These are phyloP conservation scores for Zoanthus sansibaricus DNA, from an alignment of 92 coral and sea anemone genomes.

Conservation along the genomic window DNA sequence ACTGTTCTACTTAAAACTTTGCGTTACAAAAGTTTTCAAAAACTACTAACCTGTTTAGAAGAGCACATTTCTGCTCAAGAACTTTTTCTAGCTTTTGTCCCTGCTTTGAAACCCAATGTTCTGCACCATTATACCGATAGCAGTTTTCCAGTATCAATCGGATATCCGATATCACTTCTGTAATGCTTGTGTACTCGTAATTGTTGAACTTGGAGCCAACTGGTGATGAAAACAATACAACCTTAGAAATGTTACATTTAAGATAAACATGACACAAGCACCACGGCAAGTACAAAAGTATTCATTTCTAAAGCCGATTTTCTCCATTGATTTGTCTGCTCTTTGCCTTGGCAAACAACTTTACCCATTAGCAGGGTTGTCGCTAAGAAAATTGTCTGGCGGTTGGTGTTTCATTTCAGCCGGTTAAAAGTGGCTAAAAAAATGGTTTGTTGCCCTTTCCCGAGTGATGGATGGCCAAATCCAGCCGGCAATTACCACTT, in stretches of 20 bases:
- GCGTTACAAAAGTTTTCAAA: background rate
- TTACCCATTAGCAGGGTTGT: too few relatives aligned
- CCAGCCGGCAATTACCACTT: too few relatives aligned
- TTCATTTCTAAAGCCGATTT: too few relatives aligned
- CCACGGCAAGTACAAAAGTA: background rate
- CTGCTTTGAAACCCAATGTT: constrained; percentile 97
- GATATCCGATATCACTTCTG: constrained; percentile 91
- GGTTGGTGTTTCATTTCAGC: too few relatives aligned
- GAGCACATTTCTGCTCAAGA: constrained; percentile 93
- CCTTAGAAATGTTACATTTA: background rate
- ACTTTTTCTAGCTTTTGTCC: constrained; percentile 95
- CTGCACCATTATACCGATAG: constrained; percentile 93
- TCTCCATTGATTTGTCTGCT: too few relatives aligned
- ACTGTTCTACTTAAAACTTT: too few relatives aligned
- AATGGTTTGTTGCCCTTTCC: too few relatives aligned
- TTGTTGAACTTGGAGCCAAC: constrained; percentile 93
- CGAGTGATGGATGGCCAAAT: too few relatives aligned
- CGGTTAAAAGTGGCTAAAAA: too few relatives aligned
- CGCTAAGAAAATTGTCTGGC: too few relatives aligned
- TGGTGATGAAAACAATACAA: constrained; percentile 32
- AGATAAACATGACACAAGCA: background rate
- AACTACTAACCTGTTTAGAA: constrained; percentile 85
- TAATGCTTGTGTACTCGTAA: constrained; percentile 82
- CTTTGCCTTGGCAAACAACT: too few relatives aligned
- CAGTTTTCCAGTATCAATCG: constrained; percentile 94